Evolutionary conservation across 2,797 vertebrate genomes (phyloP).

Genomic region (Malurus leucopterus): DNA sequence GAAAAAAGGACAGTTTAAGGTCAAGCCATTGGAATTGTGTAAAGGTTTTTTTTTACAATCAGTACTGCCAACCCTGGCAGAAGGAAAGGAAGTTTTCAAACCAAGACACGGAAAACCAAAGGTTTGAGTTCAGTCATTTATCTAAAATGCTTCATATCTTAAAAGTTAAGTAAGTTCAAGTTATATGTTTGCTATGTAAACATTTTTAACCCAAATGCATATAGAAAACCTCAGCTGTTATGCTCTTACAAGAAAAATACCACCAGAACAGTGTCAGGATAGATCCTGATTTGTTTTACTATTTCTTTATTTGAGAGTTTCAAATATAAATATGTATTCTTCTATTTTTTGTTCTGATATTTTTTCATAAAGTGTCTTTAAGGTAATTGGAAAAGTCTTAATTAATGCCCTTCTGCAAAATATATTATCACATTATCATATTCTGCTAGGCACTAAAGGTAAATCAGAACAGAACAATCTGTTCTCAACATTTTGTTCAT

Average conservation of each 20-base stretch:
- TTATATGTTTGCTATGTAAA: background rate
- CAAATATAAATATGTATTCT: background rate
- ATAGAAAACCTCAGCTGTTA: background rate
- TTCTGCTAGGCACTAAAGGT: background rate
- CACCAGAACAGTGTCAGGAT: background rate
- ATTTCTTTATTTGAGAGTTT: background rate
- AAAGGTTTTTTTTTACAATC: background rate
- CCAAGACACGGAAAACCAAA: background rate
- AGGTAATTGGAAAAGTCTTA: background rate
- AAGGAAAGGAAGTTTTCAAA: background rate
- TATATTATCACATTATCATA: background rate
- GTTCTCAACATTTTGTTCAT: background rate
- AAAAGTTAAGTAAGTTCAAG: background rate
- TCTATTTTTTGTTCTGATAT: background rate
- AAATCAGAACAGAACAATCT: background rate
- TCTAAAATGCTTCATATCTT: background rate
- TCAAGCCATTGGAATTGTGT: background rate
- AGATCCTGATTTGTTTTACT: background rate
- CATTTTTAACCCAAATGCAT: background rate
- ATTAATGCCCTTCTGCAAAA: background rate
- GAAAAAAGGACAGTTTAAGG: background rate
- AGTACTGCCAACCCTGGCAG: background rate
- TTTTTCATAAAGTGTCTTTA: background rate
- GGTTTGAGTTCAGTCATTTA: background rate
- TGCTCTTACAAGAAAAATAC: background rate